Evolutionary conservation across 23 tunicate species (phyloP), one percentile per base, ranked within the genome.

Genomic region (Ciona savignyi): DNA sequence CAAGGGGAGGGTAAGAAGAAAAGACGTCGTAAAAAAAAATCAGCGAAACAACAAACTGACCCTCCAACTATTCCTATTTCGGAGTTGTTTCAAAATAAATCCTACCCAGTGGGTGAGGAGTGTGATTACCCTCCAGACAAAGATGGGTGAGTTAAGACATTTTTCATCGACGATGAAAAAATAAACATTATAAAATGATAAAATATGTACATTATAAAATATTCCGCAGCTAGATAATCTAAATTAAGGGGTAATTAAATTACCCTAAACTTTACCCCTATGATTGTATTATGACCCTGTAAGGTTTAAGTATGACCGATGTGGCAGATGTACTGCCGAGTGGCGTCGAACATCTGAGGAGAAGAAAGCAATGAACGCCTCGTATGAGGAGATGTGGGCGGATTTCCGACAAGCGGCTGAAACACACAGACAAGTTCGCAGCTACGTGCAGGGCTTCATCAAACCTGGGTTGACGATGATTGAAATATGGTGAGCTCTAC

Each of bases 401-500:
- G 96, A 95, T 60, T 80, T 83, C 68, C 70, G 96, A 30, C 99
- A 95, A 74, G 96, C 99, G 2, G 96, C 96, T 4, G 99, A 95
- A 66, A 95, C 99, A 28, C 99, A 95, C 62, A 63, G 99, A 80
- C 96, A 89, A 77, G 88, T 81, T 51, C 77, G 99, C 66, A 73
- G 84, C 49, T 73, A 95, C 35, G 88, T 95, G 25, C 99, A 95
- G 49, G 88, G 61, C 23, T 95, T 49, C 70, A 95, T 95, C 0
- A 83, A 95, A 74, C 99, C 99, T 30, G 99, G 99, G 4, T 25
- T 88, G 73, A 67, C 95, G 2, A 95, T 95, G 99, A 88, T 95
- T 42, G 99, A 95, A 66, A 95, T 95, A 24, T 94, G 99, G 99
- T 95, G 62, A 72, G 73, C 15, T 22, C 4, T 69, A 69, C 4